A percentile compares a stretch with the other conserved stretches of the same genome.
phyloP scores from a whole-genome alignment of 2,113 vertebrate genomes.

The Cyprinodon brontotheroides region DNA sequence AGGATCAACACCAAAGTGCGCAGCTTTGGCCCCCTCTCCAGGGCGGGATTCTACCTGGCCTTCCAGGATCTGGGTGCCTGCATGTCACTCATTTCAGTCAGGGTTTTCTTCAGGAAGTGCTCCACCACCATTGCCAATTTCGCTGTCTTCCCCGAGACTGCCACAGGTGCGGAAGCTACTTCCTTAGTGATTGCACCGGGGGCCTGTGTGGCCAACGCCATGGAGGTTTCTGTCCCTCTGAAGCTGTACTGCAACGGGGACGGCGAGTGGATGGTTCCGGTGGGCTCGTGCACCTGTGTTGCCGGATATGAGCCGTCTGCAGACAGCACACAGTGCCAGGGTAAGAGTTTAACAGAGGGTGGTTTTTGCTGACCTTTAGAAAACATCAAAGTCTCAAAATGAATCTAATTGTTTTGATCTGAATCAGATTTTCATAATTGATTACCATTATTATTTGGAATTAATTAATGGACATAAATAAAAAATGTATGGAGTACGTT shows the following conservation, averaged over 20 bases:
- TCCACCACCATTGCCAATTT: constrained; percentile 95
- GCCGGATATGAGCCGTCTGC: constrained; percentile 89
- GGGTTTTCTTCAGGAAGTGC: constrained; percentile 98
- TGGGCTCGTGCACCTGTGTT: constrained; percentile 93
- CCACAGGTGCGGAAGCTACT: constrained; percentile 94
- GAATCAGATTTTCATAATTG: too few relatives aligned
- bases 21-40: constrained; percentile 97
- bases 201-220: constrained; percentile 90
- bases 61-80: constrained; percentile 98
- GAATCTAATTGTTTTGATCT: too few relatives aligned
- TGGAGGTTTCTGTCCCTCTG: constrained; percentile 94
- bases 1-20: constrained; percentile 97
- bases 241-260: constrained; percentile 98
- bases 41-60: constrained; percentile 94
- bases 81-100: constrained; percentile 96
- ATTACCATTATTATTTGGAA: too few relatives aligned
- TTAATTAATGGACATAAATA: too few relatives aligned
- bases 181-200: constrained; percentile 95
- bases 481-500: too few relatives aligned
- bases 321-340: constrained; percentile 92
- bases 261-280: constrained; percentile 98
- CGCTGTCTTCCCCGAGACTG: constrained; percentile 94
- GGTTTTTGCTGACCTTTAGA: background rate
- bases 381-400: too few relatives aligned
- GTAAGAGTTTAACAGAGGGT: constrained; percentile 76